Evolutionary conservation across 2,113 vertebrate genomes (phyloP), one percentile per base, ranked within the genome.

Genomic region (Dasyurus viverrinus): DNA sequence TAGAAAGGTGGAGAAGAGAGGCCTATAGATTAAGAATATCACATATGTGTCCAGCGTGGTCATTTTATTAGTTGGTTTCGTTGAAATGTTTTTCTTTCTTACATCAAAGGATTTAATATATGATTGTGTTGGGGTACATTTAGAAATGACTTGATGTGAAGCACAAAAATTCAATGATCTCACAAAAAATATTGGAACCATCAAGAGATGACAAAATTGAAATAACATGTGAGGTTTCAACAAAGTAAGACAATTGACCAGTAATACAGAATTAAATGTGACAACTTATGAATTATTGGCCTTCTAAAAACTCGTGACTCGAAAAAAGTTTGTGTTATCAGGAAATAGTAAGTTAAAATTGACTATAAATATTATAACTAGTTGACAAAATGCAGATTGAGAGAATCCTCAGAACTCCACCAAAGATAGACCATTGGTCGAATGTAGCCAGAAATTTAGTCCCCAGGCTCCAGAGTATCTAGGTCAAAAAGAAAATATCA

Each of bases 371-470:
- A 84, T 84, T 84, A 6, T 84, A 42, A 84, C 68, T 84, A 84
- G n/a, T 84, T 84, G 68, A 84, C 68, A 84, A 84, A 84, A 84
- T 84, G n/a, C 68, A 84, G 68, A 84, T 84, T 84, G 36, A 84
- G 68, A 84, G 68, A 84, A 84, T 84, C 68, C n/a, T 84, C 36
- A 84, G 68, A 42, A 84, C 68, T 84, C 36, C 68, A 84, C 68
- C 68, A 84, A 84, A 84, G 68, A 84, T 84, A 84, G 68, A 84
- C 68, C 68, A 84, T 84, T 23, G 68, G 68, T 42, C 8, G 68
- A 84, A 84, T 19, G 27, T 84, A 84, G 68, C 68, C 68, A 26
- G 68, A 84, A 84, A 84, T 84, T 84, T 84, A 84, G 68, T 84
- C 68, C 68, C 68, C 68, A 84, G n/a, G n/a, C n/a, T 84, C 68